Evolutionary conservation across 64 coral and sea anemone genomes (phyloP).

Genomic region (Acropora tenuis): DNA sequence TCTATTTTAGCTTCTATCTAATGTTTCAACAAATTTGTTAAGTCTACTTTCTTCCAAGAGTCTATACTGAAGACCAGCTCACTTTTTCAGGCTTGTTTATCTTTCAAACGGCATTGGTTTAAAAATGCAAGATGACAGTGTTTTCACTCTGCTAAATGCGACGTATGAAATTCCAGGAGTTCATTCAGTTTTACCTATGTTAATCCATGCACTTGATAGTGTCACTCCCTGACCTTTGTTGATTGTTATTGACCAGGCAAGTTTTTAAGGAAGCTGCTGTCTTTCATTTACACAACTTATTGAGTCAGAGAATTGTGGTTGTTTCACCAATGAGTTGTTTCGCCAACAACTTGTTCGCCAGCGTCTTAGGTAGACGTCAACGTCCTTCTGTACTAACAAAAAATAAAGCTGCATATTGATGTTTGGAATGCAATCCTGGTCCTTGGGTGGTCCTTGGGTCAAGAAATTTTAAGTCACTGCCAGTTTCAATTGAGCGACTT

Average conservation of each 20-base stretch:
- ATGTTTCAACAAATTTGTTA: background rate
- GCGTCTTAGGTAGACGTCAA: too few relatives aligned
- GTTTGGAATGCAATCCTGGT: too few relatives aligned
- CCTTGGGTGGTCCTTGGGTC: too few relatives aligned
- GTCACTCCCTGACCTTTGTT: slow-evolving; percentile 58
- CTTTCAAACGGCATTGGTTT: background rate
- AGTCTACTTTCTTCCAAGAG: background rate
- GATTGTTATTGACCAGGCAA: slow-evolving; percentile 53
- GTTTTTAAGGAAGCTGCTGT: slow-evolving; percentile 46
- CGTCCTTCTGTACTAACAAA: too few relatives aligned
- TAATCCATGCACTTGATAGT: slow-evolving; percentile 16
- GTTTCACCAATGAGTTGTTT: too few relatives aligned
- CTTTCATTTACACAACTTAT: background rate
- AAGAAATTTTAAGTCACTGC: too few relatives aligned
- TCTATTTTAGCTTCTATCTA: background rate
- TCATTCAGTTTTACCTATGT: slow-evolving; percentile 20
- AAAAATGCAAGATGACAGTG: background rate
- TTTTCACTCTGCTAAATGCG: slow-evolving; percentile 35
- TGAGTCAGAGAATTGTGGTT: background rate
- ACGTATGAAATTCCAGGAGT: slow-evolving; percentile 15
- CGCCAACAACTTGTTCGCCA: too few relatives aligned
- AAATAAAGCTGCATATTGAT: too few relatives aligned
- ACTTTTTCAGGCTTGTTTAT: slow-evolving; percentile 4
- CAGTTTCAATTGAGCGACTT: too few relatives aligned
- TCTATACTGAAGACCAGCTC: slow-evolving; percentile 10